Conservation (phyloP, 2,797 vertebrate genomes). For the Orestias chungarensis region DNA sequence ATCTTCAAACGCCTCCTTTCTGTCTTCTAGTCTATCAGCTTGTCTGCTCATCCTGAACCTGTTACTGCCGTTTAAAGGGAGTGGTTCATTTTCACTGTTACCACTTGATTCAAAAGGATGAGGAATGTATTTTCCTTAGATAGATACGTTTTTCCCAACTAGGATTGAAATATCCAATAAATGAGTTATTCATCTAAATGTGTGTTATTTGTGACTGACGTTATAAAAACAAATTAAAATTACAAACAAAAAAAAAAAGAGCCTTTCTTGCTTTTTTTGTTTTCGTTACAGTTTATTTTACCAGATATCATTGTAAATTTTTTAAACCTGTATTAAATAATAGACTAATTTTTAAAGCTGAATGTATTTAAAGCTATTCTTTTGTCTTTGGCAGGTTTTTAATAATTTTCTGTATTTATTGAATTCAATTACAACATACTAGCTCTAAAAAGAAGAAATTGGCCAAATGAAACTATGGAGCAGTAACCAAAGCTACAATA, state of each 20-base stretch:
- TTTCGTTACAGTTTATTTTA: not conserved
- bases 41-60: too few species aligned
- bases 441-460: not conserved
- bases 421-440: not conserved
- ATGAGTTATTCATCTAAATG: not conserved
- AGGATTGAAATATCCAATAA: too few species aligned
- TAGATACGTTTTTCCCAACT: too few species aligned
- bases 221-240: not conserved
- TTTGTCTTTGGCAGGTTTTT: not conserved
- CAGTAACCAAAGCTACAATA: not conserved
- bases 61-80: too few species aligned
- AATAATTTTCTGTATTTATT: not conserved
- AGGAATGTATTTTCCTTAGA: too few species aligned
- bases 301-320: not conserved
- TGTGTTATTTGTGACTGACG: not conserved
- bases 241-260: not conserved
- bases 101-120: too few species aligned
- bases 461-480: not conserved
- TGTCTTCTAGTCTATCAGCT: too few species aligned
- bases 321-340: not conserved
- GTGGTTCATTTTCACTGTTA: too few species aligned
- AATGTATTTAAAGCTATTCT: not conserved
- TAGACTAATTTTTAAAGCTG: not conserved
- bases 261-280: not conserved
- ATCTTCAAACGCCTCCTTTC: too few species aligned